Conservation (phyloP, 2,113 vertebrate genomes). For the Thunnus thynnus region DNA sequence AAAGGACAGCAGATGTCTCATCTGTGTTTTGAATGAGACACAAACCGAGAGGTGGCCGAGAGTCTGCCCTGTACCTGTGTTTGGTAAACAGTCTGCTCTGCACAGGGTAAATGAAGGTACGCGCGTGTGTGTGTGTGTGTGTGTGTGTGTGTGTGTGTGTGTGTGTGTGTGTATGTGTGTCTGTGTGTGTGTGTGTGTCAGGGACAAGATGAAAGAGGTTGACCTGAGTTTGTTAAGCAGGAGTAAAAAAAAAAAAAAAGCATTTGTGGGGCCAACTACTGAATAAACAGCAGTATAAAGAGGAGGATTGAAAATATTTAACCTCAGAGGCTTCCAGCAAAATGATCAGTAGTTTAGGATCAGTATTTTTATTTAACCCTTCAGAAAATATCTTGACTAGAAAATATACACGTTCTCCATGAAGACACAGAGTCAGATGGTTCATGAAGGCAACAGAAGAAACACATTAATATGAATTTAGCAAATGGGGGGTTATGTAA, state of each 20-base stretch:
- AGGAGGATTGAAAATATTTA: neutral
- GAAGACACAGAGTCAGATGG: neutral
- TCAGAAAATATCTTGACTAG: neutral
- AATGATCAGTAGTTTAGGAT: neutral
- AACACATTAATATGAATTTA: neutral
- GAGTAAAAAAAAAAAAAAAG: neutral
- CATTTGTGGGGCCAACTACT: neutral
- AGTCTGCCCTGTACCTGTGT: conserved; percentile 28
- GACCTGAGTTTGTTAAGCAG: neutral
- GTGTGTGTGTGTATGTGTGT: conserved; percentile 11
- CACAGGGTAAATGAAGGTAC: conserved; percentile 34
- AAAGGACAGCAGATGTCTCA: no score
- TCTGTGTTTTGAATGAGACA: conserved; percentile 1
- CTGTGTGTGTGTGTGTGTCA: conserved; percentile 9
- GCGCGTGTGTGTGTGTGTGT: neutral
- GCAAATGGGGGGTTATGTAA: neutral
- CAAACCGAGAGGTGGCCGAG: conserved; percentile 5
- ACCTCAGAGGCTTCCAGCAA: neutral
- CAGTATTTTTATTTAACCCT: neutral
- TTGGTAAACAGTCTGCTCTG: conserved; percentile 51
- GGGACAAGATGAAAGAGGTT: neutral
- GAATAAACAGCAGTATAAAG: neutral
- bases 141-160: neutral
- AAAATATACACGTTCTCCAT: neutral
- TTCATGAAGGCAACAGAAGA: neutral